A percentile compares a stretch with the other conserved stretches of the same genome.
phyloP scores from a whole-genome alignment of 2,113 vertebrate species.

The Neodontobutis hainanensis region DNA sequence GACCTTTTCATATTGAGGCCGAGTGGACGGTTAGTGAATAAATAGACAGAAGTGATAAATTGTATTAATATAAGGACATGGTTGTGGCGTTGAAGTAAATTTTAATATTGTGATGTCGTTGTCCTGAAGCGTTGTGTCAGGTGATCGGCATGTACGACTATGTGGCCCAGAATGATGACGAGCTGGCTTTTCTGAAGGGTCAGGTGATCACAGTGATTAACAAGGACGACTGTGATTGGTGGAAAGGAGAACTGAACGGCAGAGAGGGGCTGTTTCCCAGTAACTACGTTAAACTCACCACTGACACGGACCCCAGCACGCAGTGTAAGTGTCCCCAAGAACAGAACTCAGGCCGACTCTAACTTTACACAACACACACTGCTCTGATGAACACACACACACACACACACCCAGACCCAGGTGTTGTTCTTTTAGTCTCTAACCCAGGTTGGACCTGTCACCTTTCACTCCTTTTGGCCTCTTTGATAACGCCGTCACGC shows the following conservation, averaged over 20 bases:
- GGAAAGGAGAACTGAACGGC: constrained; percentile 96
- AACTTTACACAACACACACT: constrained; percentile 13
- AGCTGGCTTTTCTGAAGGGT: constrained; percentile 96
- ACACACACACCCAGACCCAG: constrained; percentile 64
- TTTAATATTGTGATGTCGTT: neutral
- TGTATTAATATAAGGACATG: too few species aligned
- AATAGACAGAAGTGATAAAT: too few species aligned
- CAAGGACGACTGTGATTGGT: constrained; percentile 99
- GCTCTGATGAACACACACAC: constrained; percentile 16
- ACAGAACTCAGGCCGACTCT: neutral
- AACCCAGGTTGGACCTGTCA: constrained; percentile 49
- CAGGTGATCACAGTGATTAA: constrained; percentile 96
- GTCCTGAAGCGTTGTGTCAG: constrained; percentile 84
- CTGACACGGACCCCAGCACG: constrained; percentile 96
- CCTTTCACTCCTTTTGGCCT: constrained; percentile 67
- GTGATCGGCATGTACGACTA: constrained; percentile 99
- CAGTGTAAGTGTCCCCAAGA: constrained; percentile 91
- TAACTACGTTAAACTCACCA: constrained; percentile 98
- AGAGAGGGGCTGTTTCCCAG: constrained; percentile 96
- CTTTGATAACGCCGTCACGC: constrained; percentile 64
- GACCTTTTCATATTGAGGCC: neutral
- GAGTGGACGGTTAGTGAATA: too few species aligned
- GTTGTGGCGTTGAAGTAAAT: neutral
- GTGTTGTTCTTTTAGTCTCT: constrained; percentile 65
- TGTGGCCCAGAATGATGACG: constrained; percentile 96